Percentiles rank a stretch among this genome's conserved stretches.
Evolutionary conservation across 2,888 invertebrate species (phyloP).

Genomic region (Bombylius major): DNA sequence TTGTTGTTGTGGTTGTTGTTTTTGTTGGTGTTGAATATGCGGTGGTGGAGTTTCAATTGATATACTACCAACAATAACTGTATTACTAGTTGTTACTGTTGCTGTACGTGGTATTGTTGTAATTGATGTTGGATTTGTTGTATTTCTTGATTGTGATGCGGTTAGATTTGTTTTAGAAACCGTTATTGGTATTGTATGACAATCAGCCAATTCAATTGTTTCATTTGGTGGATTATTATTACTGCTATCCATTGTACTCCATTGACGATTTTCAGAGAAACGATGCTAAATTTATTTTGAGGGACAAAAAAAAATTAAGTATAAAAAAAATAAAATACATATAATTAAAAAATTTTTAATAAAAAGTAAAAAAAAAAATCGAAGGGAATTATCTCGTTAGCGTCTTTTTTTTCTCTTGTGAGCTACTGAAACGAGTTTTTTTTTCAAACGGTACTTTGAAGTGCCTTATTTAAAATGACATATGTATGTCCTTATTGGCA

Average conservation of each 20-base stretch:
- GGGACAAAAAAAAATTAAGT: background rate
- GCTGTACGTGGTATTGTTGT: slow-evolving; percentile 24
- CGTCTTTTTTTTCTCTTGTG: too few relatives aligned
- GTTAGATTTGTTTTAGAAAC: background rate
- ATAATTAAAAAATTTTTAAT: background rate
- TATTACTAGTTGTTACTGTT: slow-evolving; percentile 27
- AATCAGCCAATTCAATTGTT: slow-evolving; percentile 18
- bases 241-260: slow-evolving; percentile 28
- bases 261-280: slow-evolving; percentile 29
- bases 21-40: slow-evolving; percentile 20
- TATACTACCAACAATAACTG: slow-evolving; percentile 33
- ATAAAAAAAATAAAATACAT: background rate
- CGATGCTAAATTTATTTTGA: slow-evolving; percentile 22
- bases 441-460: too few relatives aligned
- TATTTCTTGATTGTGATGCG: background rate
- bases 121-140: slow-evolving; percentile 4
- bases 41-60: slow-evolving; percentile 34
- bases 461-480: too few relatives aligned
- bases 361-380: too few relatives aligned
- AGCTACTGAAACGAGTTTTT: too few relatives aligned
- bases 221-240: slow-evolving; percentile 12
- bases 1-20: background rate
- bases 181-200: slow-evolving; percentile 11
- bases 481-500: too few relatives aligned
- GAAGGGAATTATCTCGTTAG: too few relatives aligned